These are phyloP conservation scores for Eurystomus gularis DNA, from an alignment of 2,113 vertebrate species.

Conservation along the genomic window DNA sequence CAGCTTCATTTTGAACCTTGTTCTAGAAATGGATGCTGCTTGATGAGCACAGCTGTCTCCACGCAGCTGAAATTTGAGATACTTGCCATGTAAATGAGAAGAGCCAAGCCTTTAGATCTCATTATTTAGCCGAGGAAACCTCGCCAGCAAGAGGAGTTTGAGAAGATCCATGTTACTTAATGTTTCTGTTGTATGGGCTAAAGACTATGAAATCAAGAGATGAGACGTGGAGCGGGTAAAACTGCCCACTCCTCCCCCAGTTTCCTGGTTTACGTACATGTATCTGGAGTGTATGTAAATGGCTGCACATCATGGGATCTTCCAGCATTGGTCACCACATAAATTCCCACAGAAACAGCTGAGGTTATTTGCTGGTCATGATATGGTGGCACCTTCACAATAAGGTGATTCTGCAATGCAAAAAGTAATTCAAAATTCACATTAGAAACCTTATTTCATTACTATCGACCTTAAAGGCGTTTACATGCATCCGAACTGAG, in stretches of 20 bases:
- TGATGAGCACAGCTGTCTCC: not conserved
- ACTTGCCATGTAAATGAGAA: not conserved
- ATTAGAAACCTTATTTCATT: not conserved
- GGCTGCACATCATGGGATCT: constrained; percentile 93
- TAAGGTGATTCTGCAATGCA: constrained; percentile 90
- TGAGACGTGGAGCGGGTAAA: not conserved
- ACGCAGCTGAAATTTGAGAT: not conserved
- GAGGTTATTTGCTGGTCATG: constrained; percentile 88
- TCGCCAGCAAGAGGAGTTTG: not conserved
- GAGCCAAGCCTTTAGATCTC: not conserved
- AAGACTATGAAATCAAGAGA: not conserved
- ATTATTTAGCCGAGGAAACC: not conserved
- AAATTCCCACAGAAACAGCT: constrained; percentile 91
- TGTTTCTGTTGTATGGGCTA: accelerated
- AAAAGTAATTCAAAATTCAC: not conserved
- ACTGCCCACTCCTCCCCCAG: not conserved
- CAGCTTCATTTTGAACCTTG: not conserved
- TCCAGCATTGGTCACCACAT: constrained; percentile 94
- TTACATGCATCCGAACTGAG: not conserved
- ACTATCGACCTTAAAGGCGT: not conserved
- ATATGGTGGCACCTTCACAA: constrained; percentile 96
- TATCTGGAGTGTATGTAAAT: constrained; percentile 95
- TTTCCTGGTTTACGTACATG: constrained; percentile 75
- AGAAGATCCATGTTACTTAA: accelerated
- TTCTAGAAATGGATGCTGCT: not conserved